Conservation (phyloP, 53 echinoderm and acorn worm species). For the Hippasteria phrygiana region DNA sequence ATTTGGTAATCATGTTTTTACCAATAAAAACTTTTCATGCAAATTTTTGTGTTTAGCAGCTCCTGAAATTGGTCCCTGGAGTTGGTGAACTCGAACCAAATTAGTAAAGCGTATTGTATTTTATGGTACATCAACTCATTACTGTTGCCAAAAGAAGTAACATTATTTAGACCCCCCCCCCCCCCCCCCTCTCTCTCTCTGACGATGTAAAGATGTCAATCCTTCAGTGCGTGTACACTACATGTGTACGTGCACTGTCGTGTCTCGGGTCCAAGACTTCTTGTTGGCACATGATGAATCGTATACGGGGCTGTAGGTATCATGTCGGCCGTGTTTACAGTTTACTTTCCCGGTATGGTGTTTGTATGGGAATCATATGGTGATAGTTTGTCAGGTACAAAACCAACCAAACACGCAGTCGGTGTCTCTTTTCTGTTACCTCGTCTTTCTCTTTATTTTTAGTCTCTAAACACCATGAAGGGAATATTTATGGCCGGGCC, state of each 20-base stretch:
- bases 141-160: neutral
- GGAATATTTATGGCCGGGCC: slow-evolving; percentile 53
- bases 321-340: slow-evolving; percentile 42
- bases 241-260: slow-evolving; percentile 12
- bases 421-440: neutral
- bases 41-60: too few species aligned
- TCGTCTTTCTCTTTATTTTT: slow-evolving; percentile 20
- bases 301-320: slow-evolving; percentile 10
- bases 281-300: slow-evolving; percentile 26
- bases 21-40: too few species aligned
- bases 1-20: too few species aligned
- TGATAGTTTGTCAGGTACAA: neutral
- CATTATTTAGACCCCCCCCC: slow-evolving; percentile 8
- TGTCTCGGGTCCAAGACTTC: neutral
- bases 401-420: slow-evolving; percentile 9
- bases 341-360: slow-evolving; percentile 55
- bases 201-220: slow-evolving; percentile 5
- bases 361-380: slow-evolving; percentile 18
- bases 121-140: neutral
- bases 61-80: too few species aligned
- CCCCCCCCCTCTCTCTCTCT: neutral
- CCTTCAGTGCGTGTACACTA: slow-evolving; percentile 13
- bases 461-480: neutral
- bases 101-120: neutral
- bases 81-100: neutral